Percentiles rank a stretch among this genome's conserved stretches.
Evolutionary conservation across 2,888 invertebrate genomes (phyloP).

Genomic region (Temnothorax unifasciatus): DNA sequence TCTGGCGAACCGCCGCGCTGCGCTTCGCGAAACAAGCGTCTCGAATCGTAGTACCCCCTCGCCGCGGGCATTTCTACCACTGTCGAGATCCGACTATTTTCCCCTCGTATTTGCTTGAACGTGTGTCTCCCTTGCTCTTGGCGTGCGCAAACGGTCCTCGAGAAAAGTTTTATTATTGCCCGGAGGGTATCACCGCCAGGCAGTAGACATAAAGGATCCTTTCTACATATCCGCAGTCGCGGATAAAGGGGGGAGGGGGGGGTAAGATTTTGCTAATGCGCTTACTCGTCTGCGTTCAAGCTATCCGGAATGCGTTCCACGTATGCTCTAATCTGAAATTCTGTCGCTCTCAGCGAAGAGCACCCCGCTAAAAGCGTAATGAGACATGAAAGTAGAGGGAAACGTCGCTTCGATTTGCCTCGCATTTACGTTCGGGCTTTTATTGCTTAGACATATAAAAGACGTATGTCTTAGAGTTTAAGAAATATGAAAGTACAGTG

Average conservation of each 20-base stretch:
- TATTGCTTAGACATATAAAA: neutral
- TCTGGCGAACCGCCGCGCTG: constrained; percentile 63
- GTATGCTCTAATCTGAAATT: constrained; percentile 50
- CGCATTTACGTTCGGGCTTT: constrained; percentile 22
- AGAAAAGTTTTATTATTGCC: constrained; percentile 81
- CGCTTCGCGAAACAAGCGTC: constrained; percentile 75
- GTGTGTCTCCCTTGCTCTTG: constrained; percentile 49
- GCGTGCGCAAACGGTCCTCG: constrained; percentile 71
- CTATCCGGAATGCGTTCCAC: constrained; percentile 4
- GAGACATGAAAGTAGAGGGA: constrained; percentile 43
- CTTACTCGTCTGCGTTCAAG: constrained; percentile 56
- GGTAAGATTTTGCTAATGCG: constrained; percentile 66
- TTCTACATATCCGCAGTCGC: constrained; percentile 52
- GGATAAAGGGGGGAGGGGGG: neutral
- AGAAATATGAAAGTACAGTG: neutral
- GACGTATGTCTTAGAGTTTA: neutral
- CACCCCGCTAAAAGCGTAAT: constrained; percentile 37
- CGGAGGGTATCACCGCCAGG: constrained; percentile 72
- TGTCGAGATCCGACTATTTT: constrained; percentile 72
- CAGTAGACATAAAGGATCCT: constrained; percentile 64
- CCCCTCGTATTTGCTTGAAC: constrained; percentile 77
- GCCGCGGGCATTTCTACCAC: constrained; percentile 71
- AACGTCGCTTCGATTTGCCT: constrained; percentile 33
- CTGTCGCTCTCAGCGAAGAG: constrained; percentile 39
- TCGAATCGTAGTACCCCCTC: constrained; percentile 69